These are phyloP conservation scores for Lysiphlebus fabarum DNA, from an alignment of 1,140 invertebrate genomes.

Conservation along the genomic window DNA sequence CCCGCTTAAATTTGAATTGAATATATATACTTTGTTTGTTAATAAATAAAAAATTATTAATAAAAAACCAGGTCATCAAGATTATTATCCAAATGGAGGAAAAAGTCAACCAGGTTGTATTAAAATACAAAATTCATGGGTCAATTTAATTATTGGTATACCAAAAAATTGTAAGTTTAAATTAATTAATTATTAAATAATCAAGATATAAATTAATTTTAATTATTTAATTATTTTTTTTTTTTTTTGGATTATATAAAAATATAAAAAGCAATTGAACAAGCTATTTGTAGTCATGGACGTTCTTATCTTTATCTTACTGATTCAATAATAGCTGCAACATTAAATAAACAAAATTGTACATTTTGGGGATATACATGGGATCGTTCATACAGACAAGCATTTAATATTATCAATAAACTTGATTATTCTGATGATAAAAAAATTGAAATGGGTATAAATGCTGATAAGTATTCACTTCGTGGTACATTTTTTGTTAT, in stretches of 20 bases:
- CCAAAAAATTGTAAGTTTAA: slow-evolving; percentile 42
- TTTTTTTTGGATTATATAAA: slow-evolving; percentile 13
- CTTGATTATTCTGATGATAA: slow-evolving; percentile 22
- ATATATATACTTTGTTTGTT: too few species aligned
- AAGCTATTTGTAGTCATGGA: slow-evolving; percentile 61
- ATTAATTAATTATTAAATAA: too few species aligned
- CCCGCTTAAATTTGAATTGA: too few species aligned
- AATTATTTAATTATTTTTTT: too few species aligned
- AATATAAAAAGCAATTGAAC: slow-evolving; percentile 44
- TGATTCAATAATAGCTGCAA: slow-evolving; percentile 51
- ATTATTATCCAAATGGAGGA: slow-evolving; percentile 72
- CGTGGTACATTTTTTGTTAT: slow-evolving; percentile 41
- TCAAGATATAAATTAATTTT: too few species aligned
- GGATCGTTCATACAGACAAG: slow-evolving; percentile 54
- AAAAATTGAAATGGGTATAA: slow-evolving; percentile 43
- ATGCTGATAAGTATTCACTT: slow-evolving; percentile 34
- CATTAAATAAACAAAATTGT: slow-evolving; percentile 45
- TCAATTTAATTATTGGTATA: slow-evolving; percentile 40
- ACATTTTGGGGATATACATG: slow-evolving; percentile 55
- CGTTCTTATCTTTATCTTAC: slow-evolving; percentile 59
- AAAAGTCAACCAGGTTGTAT: slow-evolving; percentile 59
- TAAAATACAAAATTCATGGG: slow-evolving; percentile 41
- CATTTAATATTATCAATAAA: slow-evolving; percentile 28
- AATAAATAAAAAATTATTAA: not conserved
- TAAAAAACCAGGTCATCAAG: slow-evolving; percentile 55